These are phyloP conservation scores for Syngnathus typhle DNA, from an alignment of 2,113 vertebrate genomes.

Conservation along the genomic window DNA sequence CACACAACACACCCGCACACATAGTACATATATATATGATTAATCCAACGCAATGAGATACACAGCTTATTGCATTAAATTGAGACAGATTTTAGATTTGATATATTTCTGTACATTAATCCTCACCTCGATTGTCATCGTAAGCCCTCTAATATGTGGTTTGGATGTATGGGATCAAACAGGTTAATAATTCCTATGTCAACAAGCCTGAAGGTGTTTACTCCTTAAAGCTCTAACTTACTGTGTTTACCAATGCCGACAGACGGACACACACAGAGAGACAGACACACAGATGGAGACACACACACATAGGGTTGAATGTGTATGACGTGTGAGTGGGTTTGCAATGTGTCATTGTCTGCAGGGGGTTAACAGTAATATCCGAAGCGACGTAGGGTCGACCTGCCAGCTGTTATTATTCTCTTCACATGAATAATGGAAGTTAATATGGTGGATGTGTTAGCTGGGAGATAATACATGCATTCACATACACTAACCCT, in stretches of 20 bases:
- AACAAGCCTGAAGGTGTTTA: slow-evolving; percentile 21
- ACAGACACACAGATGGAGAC: not conserved
- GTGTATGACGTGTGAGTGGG: not conserved
- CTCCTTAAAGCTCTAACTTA: slow-evolving; percentile 40
- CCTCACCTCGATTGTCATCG: slow-evolving; percentile 39
- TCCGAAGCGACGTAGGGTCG: slow-evolving; percentile 44
- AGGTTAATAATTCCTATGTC: slow-evolving; percentile 49
- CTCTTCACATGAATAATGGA: slow-evolving; percentile 69
- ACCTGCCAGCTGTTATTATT: slow-evolving; percentile 60
- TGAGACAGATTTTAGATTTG: too few relatives aligned
- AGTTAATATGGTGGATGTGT: slow-evolving; percentile 61
- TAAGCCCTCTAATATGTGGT: slow-evolving; percentile 36
- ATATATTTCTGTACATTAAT: not conserved
- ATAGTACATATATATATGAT: too few relatives aligned
- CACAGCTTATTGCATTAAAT: too few relatives aligned
- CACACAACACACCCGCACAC: not conserved
- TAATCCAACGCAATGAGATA: too few relatives aligned
- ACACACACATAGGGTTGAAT: not conserved
- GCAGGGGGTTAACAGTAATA: slow-evolving; percentile 64
- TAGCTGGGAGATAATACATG: slow-evolving; percentile 37
- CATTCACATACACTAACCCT: slow-evolving; percentile 9
- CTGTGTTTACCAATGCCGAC: slow-evolving; percentile 1
- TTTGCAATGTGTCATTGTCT: not conserved
- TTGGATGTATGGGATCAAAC: slow-evolving; percentile 8
- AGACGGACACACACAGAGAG: not conserved